phyloP scores from a whole-genome alignment of 2,888 invertebrate genomes.

The Meloe dianella region DNA sequence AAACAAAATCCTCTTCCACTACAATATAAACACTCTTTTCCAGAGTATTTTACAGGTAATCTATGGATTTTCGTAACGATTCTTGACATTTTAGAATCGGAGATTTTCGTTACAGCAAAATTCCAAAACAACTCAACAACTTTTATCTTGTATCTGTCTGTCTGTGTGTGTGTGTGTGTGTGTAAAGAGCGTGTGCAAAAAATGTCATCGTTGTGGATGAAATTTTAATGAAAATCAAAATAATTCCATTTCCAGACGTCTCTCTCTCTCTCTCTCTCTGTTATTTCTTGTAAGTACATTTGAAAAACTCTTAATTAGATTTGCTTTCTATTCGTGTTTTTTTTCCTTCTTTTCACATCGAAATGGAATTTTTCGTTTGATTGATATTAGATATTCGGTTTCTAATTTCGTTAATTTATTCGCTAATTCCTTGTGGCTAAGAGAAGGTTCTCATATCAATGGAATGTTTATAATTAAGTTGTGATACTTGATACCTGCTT shows the following conservation, averaged over 20 bases:
- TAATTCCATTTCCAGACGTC: not conserved
- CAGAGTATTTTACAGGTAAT: not conserved
- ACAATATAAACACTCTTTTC: not conserved
- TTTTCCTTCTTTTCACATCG: too few relatives aligned
- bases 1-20: not conserved
- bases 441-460: too few relatives aligned
- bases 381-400: too few relatives aligned
- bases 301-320: not conserved
- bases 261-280: not conserved
- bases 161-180: too few relatives aligned
- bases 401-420: not conserved
- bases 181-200: too few relatives aligned
- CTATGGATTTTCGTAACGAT: not conserved
- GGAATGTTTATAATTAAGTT: too few relatives aligned
- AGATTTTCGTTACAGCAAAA: not conserved
- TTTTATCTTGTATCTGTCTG: too few relatives aligned
- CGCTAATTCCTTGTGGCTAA: too few relatives aligned
- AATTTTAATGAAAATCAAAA: not conserved
- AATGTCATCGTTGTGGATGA: not conserved
- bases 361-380: too few relatives aligned
- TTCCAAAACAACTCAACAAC: too few relatives aligned
- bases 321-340: not conserved
- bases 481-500: too few relatives aligned
- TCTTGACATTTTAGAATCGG: not conserved
- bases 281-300: too few relatives aligned